Base-by-base conservation (phyloP, 2,113 vertebrate species). In the Tricholaema leucomelas region DNA sequence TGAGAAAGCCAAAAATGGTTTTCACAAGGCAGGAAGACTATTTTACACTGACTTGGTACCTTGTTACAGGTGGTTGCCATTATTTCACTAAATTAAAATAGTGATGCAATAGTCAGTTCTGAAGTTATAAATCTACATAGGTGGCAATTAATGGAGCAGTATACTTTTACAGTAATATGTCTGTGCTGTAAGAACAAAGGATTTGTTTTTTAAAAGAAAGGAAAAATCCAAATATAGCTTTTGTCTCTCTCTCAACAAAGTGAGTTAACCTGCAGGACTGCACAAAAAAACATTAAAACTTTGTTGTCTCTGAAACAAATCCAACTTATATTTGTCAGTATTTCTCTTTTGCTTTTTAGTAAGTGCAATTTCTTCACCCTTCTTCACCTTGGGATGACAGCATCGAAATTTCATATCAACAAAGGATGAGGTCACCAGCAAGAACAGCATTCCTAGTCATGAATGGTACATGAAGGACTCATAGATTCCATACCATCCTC, bases 371-470 rank as follows among this genome's bases (percentile, higher is more conserved):
- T 88, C 90, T 82, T 9, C 55, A 55, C 61, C 35, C 27, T 69
- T 67, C 35, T 89, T 93, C 77, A 72, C 71, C 69, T 91, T 73
- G 63, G n/a, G 30, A 73, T 92, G 85, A 84, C 88, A 95, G 56
- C 44, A 52, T 44, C 75, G 1, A 10, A 93, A 91, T 80, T 73
- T 86, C 67, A 35, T 3, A 60, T 55, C 50, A 94, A 70, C 86
- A 84, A 91, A 92, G 66, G 59, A 70, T 81, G 73, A 91, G 88
- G 73, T 65, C 88, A 93, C 70, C 77, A 93, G 72, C 25, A 77
- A 36, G 25, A 93, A 55, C 7, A 80, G n/a, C 50, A 58, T 77
- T 85, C 67, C 59, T 67, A 54, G 8, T 40, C 63, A 21, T 58
- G 40, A 66, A 70, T 21, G 46, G 30, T 66, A 60, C 46, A 36